Percentiles rank a stretch among this genome's conserved stretches.
Conservation (phyloP, 2,888 invertebrate genomes). For the Scaptomyza reducta region DNA sequence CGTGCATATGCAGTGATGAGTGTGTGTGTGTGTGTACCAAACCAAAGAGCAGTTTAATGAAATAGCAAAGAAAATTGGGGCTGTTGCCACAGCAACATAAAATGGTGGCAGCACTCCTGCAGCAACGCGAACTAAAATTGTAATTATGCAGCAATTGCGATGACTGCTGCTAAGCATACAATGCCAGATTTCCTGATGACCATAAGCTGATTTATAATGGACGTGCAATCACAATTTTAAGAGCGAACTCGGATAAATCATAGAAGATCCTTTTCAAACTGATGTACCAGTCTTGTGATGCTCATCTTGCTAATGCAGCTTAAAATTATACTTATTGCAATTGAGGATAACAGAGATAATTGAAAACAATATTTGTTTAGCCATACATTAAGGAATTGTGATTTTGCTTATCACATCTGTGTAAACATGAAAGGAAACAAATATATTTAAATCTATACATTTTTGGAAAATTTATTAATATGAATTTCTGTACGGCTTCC, state of each 20-base stretch:
- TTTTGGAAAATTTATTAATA: too few species aligned
- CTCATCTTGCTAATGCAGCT: neutral
- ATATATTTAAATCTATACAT: neutral
- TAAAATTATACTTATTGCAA: neutral
- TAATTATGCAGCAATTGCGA: slow-evolving; percentile 72
- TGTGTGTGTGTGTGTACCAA: slow-evolving; percentile 55
- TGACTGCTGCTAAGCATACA: slow-evolving; percentile 37
- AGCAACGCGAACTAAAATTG: slow-evolving; percentile 69
- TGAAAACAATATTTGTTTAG: too few species aligned
- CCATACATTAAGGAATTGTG: too few species aligned
- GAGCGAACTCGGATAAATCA: slow-evolving; percentile 1
- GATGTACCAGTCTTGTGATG: neutral
- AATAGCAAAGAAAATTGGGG: slow-evolving; percentile 66
- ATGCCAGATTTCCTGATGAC: slow-evolving; percentile 42
- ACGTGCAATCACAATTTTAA: slow-evolving; percentile 14
- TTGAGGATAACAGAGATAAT: too few species aligned
- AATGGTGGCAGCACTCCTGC: slow-evolving; percentile 41
- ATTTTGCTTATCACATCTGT: too few species aligned
- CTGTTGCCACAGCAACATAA: slow-evolving; percentile 40
- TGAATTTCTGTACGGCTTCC: neutral
- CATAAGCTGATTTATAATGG: slow-evolving; percentile 45
- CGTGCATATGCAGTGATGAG: slow-evolving; percentile 9
- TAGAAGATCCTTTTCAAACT: neutral
- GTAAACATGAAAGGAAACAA: too few species aligned
- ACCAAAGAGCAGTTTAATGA: slow-evolving; percentile 68